A percentile compares a stretch with the other conserved stretches of the same genome.
Evolutionary conservation across 2,888 invertebrate genomes (phyloP).

Genomic region (Hydriomena furcata): DNA sequence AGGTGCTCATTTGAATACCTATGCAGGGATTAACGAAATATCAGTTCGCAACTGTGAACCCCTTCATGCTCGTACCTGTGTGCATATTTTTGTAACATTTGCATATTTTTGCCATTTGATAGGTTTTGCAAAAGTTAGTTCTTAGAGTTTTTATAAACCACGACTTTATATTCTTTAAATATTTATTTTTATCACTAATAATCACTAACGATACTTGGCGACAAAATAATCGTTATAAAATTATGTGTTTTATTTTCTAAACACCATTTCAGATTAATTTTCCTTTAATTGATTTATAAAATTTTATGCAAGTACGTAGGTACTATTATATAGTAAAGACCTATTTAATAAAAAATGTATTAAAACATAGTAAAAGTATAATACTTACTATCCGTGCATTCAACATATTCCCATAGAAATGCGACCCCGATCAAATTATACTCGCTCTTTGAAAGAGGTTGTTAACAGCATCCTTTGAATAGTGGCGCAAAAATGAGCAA

Average conservation of each 20-base stretch:
- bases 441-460: conserved; percentile 79
- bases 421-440: conserved; percentile 81
- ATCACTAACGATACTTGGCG: too few relatives aligned
- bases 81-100: conserved; percentile 60
- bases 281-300: too few relatives aligned
- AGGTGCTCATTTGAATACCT: conserved; percentile 82
- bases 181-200: too few relatives aligned
- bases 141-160: too few relatives aligned
- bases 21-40: conserved; percentile 77
- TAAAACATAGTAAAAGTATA: conserved; percentile 5
- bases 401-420: conserved; percentile 75
- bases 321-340: too few relatives aligned
- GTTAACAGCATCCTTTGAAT: conserved; percentile 82
- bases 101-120: conserved; percentile 58
- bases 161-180: too few relatives aligned
- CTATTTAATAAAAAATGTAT: too few relatives aligned
- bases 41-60: conserved; percentile 65
- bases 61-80: conserved; percentile 47
- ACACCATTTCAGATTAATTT: too few relatives aligned
- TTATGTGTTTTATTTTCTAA: too few relatives aligned
- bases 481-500: conserved; percentile 79
- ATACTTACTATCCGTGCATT: conserved; percentile 53
- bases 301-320: too few relatives aligned
- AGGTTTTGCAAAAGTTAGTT: conserved; percentile 35
- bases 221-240: too few relatives aligned